These are phyloP conservation scores for Fragum whitleyi DNA, from an alignment of 2,888 invertebrate species.

Conservation along the genomic window DNA sequence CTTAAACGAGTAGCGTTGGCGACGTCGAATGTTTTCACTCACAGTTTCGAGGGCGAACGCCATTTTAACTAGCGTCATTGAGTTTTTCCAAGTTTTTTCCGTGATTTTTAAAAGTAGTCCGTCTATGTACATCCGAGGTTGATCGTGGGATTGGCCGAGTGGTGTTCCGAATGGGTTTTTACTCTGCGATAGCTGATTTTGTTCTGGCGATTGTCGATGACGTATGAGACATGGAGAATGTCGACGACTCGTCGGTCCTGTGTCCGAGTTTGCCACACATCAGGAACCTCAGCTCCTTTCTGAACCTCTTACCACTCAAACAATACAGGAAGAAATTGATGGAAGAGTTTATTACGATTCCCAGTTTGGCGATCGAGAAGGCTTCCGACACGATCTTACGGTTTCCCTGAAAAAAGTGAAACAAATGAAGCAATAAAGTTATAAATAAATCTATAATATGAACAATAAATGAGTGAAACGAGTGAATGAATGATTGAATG, in stretches of 20 bases:
- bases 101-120: too few species aligned
- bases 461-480: not conserved
- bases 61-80: too few species aligned
- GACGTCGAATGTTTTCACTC: too few species aligned
- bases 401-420: conserved; percentile 66
- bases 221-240: conserved; percentile 46
- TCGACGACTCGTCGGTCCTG: conserved; percentile 19
- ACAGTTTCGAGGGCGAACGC: too few species aligned
- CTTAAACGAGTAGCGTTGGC: too few species aligned
- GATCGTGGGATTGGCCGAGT: too few species aligned
- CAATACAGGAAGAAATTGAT: conserved; percentile 79
- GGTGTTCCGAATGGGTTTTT: too few species aligned
- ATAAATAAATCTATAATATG: not conserved
- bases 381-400: conserved; percentile 67
- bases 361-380: conserved; percentile 73
- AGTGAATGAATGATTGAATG: not conserved
- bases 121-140: too few species aligned
- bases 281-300: conserved; percentile 66
- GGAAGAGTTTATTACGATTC: conserved; percentile 79
- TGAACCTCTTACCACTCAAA: conserved; percentile 73
- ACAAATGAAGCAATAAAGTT: not conserved
- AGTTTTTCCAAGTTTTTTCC: too few species aligned
- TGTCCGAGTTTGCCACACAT: conserved; percentile 38
- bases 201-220: conserved; percentile 31
- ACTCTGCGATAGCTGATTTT: not conserved